phyloP scores from a whole-genome alignment of 2,797 vertebrate genomes.

The Sebastes vulpes region DNA sequence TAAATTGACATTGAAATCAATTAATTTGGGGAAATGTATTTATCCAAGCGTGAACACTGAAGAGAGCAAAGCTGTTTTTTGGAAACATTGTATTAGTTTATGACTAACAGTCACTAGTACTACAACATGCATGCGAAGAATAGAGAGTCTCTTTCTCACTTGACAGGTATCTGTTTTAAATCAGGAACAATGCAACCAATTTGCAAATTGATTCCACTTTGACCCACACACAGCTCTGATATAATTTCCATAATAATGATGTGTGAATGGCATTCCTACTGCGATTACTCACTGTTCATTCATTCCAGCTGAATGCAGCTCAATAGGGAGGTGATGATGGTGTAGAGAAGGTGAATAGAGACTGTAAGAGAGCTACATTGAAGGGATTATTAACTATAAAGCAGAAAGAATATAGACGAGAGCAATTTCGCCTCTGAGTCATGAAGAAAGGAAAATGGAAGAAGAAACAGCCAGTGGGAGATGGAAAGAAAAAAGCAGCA shows the following conservation, averaged over 20 bases:
- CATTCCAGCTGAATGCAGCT: not conserved
- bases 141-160: not conserved
- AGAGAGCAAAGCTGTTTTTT: not conserved
- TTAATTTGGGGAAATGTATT: too few relatives aligned
- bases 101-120: too few relatives aligned
- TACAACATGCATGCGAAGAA: not conserved
- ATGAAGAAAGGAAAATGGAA: not conserved
- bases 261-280: not conserved
- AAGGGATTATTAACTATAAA: not conserved
- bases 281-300: not conserved
- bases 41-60: not conserved
- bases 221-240: not conserved
- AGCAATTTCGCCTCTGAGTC: not conserved
- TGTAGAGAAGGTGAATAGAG: not conserved
- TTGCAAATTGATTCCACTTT: not conserved
- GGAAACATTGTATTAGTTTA: not conserved
- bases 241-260: conserved; percentile 1
- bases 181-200: not conserved
- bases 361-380: not conserved
- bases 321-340: not conserved
- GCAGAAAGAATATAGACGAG: not conserved
- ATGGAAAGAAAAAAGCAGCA: not conserved
- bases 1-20: not conserved
- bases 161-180: not conserved
- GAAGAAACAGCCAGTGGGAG: not conserved